These are phyloP conservation scores for Sipha flava DNA, from an alignment of 1,140 invertebrate genomes.

Conservation along the genomic window DNA sequence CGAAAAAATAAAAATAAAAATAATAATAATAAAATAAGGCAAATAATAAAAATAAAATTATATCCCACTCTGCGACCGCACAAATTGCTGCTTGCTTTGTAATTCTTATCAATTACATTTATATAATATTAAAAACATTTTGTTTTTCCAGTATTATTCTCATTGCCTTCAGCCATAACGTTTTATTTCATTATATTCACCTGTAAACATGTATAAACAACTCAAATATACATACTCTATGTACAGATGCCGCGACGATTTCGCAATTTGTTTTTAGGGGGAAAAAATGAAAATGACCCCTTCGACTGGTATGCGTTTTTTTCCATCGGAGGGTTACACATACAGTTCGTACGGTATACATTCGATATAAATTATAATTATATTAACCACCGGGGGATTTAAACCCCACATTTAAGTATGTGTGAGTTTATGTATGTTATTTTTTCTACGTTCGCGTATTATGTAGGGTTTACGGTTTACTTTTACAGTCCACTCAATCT, in stretches of 20 bases:
- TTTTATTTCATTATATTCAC: not conserved
- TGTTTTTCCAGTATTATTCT: not conserved
- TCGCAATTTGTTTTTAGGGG: not conserved
- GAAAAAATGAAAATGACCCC: conserved; percentile 11
- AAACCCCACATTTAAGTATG: not conserved
- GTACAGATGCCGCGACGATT: not conserved
- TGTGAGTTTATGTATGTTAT: not conserved
- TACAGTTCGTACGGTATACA: not conserved
- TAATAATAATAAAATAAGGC: not conserved
- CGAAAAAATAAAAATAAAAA: not conserved
- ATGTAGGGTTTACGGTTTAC: not conserved
- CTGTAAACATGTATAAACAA: too few relatives aligned
- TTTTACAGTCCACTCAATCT: conserved; percentile 11
- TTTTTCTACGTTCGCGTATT: not conserved
- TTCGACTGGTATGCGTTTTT: not conserved
- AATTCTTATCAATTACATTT: conserved; percentile 6
- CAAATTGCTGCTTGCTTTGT: conserved; percentile 2
- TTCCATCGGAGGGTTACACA: not conserved
- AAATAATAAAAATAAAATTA: conserved; percentile 30
- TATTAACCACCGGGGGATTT: conserved; percentile 24
- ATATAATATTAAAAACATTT: not conserved
- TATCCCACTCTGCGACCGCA: not conserved
- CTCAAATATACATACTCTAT: too few relatives aligned
- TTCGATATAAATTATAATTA: conserved; percentile 12
- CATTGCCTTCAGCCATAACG: not conserved